phyloP scores from a whole-genome alignment of 2,888 invertebrate species.

The Dione vanillae region DNA sequence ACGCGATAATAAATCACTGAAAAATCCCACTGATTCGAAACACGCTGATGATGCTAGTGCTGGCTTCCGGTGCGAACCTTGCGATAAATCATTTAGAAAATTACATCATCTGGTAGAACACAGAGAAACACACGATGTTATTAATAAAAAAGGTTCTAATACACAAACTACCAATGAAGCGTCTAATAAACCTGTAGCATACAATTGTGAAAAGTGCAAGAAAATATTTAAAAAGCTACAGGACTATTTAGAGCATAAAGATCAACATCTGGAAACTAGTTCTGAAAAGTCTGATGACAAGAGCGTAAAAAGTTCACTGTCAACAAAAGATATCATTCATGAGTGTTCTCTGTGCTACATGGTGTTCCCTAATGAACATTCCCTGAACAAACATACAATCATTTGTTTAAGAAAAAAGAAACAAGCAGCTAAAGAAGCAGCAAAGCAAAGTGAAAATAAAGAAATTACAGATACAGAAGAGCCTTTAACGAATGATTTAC shows the following conservation, averaged over 20 bases:
- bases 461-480: conserved; percentile 42
- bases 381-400: conserved; percentile 73
- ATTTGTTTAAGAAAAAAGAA: conserved; percentile 75
- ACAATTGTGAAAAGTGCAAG: conserved; percentile 75
- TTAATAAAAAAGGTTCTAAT: conserved; percentile 65
- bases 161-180: conserved; percentile 54
- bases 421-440: conserved; percentile 57
- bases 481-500: conserved; percentile 46
- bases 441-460: conserved; percentile 51
- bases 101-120: conserved; percentile 81
- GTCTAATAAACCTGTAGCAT: conserved; percentile 51
- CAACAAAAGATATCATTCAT: conserved; percentile 80
- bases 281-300: conserved; percentile 78
- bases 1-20: conserved; percentile 59
- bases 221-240: conserved; percentile 77
- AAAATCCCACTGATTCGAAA: conserved; percentile 55
- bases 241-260: conserved; percentile 77
- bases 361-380: conserved; percentile 82
- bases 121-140: conserved; percentile 77
- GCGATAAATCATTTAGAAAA: conserved; percentile 81
- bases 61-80: conserved; percentile 79
- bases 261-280: conserved; percentile 72
- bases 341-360: conserved; percentile 81
- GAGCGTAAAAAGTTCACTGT: conserved; percentile 72
- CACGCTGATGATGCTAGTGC: conserved; percentile 69